Conservation (phyloP, 2,113 vertebrate species). For the Patagioenas fasciata region DNA sequence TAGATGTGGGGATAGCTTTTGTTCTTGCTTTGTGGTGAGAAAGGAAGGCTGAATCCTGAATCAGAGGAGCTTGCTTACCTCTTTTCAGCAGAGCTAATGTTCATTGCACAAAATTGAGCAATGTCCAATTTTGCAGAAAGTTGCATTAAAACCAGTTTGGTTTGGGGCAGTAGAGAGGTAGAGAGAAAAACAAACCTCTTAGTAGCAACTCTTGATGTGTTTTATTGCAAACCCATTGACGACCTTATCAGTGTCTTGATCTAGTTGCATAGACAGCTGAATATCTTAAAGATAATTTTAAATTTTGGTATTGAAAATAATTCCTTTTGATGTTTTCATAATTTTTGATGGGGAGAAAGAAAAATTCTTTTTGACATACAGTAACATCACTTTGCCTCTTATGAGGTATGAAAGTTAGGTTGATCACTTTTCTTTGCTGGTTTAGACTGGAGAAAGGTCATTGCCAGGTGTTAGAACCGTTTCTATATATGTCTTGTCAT, state of each 20-base stretch:
- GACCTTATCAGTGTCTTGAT: not conserved
- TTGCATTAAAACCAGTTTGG: not conserved
- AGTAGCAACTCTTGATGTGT: not conserved
- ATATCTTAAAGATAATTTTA: not conserved
- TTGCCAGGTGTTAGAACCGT: not conserved
- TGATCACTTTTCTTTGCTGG: not conserved
- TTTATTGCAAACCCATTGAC: not conserved
- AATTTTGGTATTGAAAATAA: not conserved
- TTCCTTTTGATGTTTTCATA: not conserved
- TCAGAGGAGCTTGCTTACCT: not conserved
- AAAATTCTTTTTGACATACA: not conserved
- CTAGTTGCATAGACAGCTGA: not conserved
- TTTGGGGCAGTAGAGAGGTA: not conserved
- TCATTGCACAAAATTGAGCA: not conserved
- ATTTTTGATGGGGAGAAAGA: not conserved
- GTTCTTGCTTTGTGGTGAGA: not conserved
- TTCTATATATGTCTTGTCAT: not conserved
- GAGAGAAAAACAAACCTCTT: not conserved
- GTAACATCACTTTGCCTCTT: not conserved
- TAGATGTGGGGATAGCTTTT: not conserved
- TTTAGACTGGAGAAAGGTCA: not conserved
- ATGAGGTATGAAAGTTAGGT: accelerated
- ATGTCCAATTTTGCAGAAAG: not conserved
- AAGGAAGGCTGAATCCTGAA: not conserved
- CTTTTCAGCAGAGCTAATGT: not conserved